These are phyloP conservation scores for Hemibagrus guttatus DNA, from an alignment of 2,797 vertebrate genomes.

Conservation along the genomic window DNA sequence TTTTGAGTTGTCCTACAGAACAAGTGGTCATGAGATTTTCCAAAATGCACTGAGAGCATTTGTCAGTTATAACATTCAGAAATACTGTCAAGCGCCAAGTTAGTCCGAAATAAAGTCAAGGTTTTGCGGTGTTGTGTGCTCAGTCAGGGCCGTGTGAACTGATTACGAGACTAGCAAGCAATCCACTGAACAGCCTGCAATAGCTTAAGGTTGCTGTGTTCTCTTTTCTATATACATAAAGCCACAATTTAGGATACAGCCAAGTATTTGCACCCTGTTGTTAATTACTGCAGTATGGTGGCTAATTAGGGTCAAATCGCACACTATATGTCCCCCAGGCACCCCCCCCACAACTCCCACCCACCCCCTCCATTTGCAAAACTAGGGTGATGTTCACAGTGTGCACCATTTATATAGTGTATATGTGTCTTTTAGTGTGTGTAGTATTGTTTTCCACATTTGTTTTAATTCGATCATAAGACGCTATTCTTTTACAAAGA, in stretches of 20 bases:
- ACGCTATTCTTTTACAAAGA: not conserved
- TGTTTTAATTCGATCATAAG: not conserved
- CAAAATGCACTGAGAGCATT: not conserved
- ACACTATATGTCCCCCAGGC: not conserved
- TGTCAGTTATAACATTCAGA: not conserved
- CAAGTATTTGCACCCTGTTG: not conserved
- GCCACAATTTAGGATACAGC: no score
- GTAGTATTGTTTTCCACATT: not conserved
- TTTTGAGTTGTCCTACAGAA: not conserved
- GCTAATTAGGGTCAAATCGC: not conserved
- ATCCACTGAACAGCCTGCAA: not conserved
- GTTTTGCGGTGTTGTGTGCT: no score
- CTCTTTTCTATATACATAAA: not conserved
- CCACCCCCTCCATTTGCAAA: not conserved
- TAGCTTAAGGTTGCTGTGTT: not conserved
- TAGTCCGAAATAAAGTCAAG: not conserved
- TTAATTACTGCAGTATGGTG: conserved; percentile 5
- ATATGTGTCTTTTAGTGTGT: not conserved
- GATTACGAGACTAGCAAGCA: not conserved
- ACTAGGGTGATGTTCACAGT: not conserved
- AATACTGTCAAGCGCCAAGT: not conserved
- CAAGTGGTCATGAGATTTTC: not conserved
- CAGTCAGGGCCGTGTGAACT: not conserved
- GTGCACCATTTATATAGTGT: not conserved
- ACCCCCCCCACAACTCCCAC: not conserved